phyloP scores from a whole-genome alignment of 2,888 invertebrate species.

The Epinotia nisella region DNA sequence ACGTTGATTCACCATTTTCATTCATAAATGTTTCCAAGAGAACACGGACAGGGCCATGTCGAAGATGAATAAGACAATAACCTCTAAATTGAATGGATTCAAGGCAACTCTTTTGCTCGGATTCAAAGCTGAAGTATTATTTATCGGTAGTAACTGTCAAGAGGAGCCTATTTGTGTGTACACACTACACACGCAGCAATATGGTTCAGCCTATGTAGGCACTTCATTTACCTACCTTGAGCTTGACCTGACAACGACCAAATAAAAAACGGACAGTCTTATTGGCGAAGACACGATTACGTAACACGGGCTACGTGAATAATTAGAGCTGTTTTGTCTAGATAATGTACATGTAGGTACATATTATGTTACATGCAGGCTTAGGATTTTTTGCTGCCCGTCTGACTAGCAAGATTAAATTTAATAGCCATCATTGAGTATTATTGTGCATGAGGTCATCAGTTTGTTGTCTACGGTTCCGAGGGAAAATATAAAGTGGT shows the following conservation, averaged over 20 bases:
- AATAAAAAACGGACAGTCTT: slow-evolving; percentile 47
- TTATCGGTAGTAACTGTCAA: slow-evolving; percentile 32
- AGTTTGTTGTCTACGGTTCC: slow-evolving; percentile 2
- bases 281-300: slow-evolving; percentile 59
- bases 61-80: slow-evolving; percentile 7
- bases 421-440: background rate
- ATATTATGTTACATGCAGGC: background rate
- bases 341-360: background rate
- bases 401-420: slow-evolving; percentile 10
- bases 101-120: background rate
- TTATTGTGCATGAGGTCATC: background rate
- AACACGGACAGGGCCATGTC: slow-evolving; percentile 8
- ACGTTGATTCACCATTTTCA: slow-evolving; percentile 72
- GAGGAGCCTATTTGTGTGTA: slow-evolving; percentile 7
- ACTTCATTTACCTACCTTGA: slow-evolving; percentile 46
- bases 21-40: slow-evolving; percentile 58
- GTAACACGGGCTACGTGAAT: slow-evolving; percentile 55
- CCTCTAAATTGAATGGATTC: slow-evolving; percentile 8
- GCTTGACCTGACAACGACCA: slow-evolving; percentile 47
- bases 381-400: slow-evolving; percentile 14
- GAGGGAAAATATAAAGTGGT: slow-evolving; percentile 45
- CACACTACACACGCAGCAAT: slow-evolving; percentile 31
- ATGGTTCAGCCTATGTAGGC: slow-evolving; percentile 27
- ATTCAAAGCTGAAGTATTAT: slow-evolving; percentile 24
- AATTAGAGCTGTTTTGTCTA: slow-evolving; percentile 48